Base-by-base conservation (phyloP, 1,140 invertebrate genomes). In the Gonatopus flavifemur region DNA sequence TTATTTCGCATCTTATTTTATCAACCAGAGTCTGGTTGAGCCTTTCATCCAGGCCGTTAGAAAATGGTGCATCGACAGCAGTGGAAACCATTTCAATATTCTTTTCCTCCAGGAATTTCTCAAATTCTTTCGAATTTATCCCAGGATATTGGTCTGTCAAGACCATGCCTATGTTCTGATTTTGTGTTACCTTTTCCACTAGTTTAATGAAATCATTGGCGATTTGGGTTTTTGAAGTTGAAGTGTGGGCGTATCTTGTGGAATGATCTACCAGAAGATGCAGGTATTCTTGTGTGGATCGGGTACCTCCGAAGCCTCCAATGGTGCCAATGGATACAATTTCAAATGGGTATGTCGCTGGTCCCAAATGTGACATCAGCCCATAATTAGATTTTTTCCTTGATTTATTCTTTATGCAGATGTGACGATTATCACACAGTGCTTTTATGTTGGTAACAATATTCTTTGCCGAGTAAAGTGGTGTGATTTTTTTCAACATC, bases 51-150 rank as follows among this genome's bases (percentile, higher is more conserved):
- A 67, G 47, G 71, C 71, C 1, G 64, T 62, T 28, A 72, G 25
- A 33, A 59, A 69, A 59, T 71, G 66, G 49, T 69, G 68, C 38
- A 67, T 57, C 65, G 58, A 68, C 64, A 39, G 62, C 54, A 36
- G 67, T 72, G 41, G 70, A 72, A 22, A 72, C 35, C 13, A 70
- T 12, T 50, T 20, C n/a, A 47, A 72, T 56, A 36, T 51, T 35
- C 16, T 66, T 57, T n/a, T 62, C 19, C n/a, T 57, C 40, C 21
- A 68, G 25, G 52, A 59, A 68, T n/a, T 46, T 44, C 59, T 66
- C 62, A 28, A 66, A 74, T 57, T 68, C 57, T 33, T 44, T 52
- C 9, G 40, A 42, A 42, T 42, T 42, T 30, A 42, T 42, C 12
- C 40, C 25, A 19, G 28, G 28, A 16, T 42, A 47, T 38, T 38